Percentiles rank a stretch among this genome's conserved stretches.
These are phyloP conservation scores for Tetheella fluctuosa DNA, from an alignment of 2,888 invertebrate genomes.

Conservation along the genomic window DNA sequence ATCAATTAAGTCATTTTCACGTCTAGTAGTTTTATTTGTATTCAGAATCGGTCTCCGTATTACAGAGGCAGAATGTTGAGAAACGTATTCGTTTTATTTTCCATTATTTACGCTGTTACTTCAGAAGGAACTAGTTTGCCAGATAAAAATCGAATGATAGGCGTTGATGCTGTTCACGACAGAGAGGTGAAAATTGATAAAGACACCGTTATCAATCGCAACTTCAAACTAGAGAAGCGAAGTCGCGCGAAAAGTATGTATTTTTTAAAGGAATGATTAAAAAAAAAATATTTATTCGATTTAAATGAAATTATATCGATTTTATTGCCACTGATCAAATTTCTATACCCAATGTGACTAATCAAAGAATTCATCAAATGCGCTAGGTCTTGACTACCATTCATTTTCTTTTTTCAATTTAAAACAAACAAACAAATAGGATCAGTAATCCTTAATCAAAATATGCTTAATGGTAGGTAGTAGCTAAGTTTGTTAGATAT, in stretches of 20 bases:
- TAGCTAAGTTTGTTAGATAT: too few relatives aligned
- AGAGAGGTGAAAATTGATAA: conserved; percentile 56
- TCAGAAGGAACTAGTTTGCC: conserved; percentile 23
- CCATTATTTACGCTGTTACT: conserved; percentile 21
- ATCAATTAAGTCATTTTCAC: neutral
- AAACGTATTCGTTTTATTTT: conserved; percentile 20
- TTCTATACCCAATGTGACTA: too few relatives aligned
- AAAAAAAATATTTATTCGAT: too few relatives aligned
- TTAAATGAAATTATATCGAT: too few relatives aligned
- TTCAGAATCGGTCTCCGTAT: neutral
- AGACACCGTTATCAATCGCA: conserved; percentile 65
- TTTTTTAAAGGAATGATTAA: too few relatives aligned
- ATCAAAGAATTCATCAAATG: too few relatives aligned
- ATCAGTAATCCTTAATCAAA: too few relatives aligned
- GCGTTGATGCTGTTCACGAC: conserved; percentile 59
- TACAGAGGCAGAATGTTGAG: neutral
- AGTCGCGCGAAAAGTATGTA: conserved; percentile 44
- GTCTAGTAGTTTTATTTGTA: neutral
- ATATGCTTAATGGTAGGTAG: too few relatives aligned
- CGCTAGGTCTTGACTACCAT: too few relatives aligned
- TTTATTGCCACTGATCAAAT: too few relatives aligned
- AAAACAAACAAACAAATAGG: too few relatives aligned
- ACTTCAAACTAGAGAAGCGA: conserved; percentile 58
- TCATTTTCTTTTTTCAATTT: too few relatives aligned
- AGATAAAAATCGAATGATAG: conserved; percentile 52